Conservation (phyloP, 2,797 vertebrate species). For the Dicrostonyx torquatus region DNA sequence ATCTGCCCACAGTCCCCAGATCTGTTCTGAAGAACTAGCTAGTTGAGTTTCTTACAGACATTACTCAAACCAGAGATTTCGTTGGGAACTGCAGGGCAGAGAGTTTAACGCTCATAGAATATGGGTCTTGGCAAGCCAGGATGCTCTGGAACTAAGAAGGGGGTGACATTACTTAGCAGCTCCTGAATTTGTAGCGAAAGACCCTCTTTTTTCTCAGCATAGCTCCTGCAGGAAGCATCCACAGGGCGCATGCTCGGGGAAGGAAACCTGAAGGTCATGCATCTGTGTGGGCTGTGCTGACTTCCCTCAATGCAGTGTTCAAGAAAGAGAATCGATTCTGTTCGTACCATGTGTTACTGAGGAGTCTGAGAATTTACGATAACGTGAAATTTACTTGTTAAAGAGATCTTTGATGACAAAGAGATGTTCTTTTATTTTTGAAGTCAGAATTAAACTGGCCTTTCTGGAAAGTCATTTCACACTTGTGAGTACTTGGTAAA, state of each 20-base stretch:
- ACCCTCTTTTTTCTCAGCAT: not conserved
- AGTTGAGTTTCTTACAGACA: not conserved
- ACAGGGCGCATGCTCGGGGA: accelerated
- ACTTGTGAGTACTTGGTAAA: not conserved
- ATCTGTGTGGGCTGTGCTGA: not conserved
- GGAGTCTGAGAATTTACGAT: conserved; percentile 12
- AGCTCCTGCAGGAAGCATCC: not conserved
- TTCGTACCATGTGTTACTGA: not conserved
- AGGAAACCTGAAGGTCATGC: accelerated
- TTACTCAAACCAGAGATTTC: not conserved
- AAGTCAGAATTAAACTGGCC: not conserved
- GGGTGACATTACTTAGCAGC: too few relatives aligned
- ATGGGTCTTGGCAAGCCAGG: not conserved
- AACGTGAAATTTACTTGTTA: conserved; percentile 34
- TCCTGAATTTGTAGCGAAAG: not conserved
- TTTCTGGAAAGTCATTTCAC: not conserved
- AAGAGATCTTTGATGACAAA: conserved; percentile 9
- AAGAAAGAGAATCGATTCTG: not conserved
- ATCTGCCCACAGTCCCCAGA: not conserved
- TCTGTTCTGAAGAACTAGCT: not conserved
- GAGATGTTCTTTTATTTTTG: not conserved
- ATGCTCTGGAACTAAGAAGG: not conserved
- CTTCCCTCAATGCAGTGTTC: not conserved
- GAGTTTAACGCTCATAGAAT: not conserved
- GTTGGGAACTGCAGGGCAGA: not conserved